These are phyloP conservation scores for Stegostoma tigrinum DNA, from an alignment of 2,113 vertebrate genomes.

Conservation along the genomic window DNA sequence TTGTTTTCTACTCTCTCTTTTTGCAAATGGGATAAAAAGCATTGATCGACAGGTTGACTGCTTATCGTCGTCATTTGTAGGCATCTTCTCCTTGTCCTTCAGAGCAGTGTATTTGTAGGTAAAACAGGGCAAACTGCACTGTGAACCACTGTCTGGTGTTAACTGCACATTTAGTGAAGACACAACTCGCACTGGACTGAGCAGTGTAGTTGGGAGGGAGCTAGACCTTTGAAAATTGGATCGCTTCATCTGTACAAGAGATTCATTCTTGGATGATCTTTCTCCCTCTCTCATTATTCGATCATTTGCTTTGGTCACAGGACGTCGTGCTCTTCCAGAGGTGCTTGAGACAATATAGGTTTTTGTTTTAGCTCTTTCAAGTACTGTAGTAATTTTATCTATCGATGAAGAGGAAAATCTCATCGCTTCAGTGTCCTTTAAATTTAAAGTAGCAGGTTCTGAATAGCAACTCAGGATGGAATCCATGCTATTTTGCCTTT, in stretches of 20 bases:
- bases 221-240: slow-evolving; percentile 74
- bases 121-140: slow-evolving; percentile 70
- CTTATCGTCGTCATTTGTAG: slow-evolving; percentile 29
- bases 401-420: slow-evolving; percentile 38
- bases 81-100: slow-evolving; percentile 44
- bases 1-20: slow-evolving; percentile 44
- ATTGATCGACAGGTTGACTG: slow-evolving; percentile 57
- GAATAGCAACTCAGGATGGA: slow-evolving; percentile 43
- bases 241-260: slow-evolving; percentile 40
- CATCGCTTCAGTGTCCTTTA: background rate
- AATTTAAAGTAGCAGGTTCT: background rate
- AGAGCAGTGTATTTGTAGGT: slow-evolving; percentile 67
- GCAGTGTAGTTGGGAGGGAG: slow-evolving; percentile 74
- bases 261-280: slow-evolving; percentile 44
- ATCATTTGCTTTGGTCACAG: slow-evolving; percentile 55
- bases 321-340: slow-evolving; percentile 46
- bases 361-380: slow-evolving; percentile 66
- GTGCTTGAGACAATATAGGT: slow-evolving; percentile 41
- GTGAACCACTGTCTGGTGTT: slow-evolving; percentile 61
- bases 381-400: slow-evolving; percentile 57
- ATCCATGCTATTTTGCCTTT: slow-evolving; percentile 17
- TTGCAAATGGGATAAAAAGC: slow-evolving; percentile 56
- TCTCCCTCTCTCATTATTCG: slow-evolving; percentile 52
- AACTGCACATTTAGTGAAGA: slow-evolving; percentile 83
- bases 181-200: slow-evolving; percentile 72